These are phyloP conservation scores for Zaprionus nigranus DNA, from an alignment of 1,140 invertebrate species.

Conservation along the genomic window DNA sequence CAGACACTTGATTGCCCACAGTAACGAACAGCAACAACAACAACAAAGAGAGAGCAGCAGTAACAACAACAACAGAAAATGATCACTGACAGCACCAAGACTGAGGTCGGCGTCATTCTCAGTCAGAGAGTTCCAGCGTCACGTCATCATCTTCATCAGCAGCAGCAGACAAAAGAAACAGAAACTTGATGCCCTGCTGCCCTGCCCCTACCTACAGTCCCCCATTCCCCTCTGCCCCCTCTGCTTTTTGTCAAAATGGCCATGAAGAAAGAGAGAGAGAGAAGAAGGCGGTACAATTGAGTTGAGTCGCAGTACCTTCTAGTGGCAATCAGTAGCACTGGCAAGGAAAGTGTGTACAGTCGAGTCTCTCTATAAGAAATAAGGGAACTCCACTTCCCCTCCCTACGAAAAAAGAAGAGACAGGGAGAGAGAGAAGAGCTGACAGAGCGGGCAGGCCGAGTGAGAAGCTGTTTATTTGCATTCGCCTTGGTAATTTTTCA, in stretches of 20 bases:
- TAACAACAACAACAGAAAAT: slow-evolving; percentile 14
- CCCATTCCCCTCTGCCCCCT: background rate
- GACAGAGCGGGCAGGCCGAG: background rate
- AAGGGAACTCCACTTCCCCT: background rate
- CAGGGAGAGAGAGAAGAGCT: no score
- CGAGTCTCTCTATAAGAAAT: background rate
- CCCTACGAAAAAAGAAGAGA: background rate
- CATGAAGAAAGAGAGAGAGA: slow-evolving; percentile 19
- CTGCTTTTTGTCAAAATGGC: slow-evolving; percentile 57
- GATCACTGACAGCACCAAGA: slow-evolving; percentile 47
- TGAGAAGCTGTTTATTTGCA: background rate
- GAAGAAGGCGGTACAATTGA: slow-evolving; percentile 50
- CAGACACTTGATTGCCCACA: slow-evolving; percentile 44
- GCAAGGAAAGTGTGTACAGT: slow-evolving; percentile 52
- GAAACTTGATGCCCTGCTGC: slow-evolving; percentile 20
- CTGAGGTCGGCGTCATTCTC: slow-evolving; percentile 32
- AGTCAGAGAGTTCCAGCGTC: slow-evolving; percentile 60
- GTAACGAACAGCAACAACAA: slow-evolving; percentile 15
- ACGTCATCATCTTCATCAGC: slow-evolving; percentile 69
- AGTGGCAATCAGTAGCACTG: slow-evolving; percentile 70
- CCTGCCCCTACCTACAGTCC: background rate
- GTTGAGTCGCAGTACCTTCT: slow-evolving; percentile 5
- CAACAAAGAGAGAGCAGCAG: slow-evolving; percentile 2
- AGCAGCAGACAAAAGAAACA: slow-evolving; percentile 42
- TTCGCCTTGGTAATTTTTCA: slow-evolving; percentile 4